These are phyloP conservation scores for Leptodactylus fallax DNA, from an alignment of 2,797 vertebrate species.

Conservation along the genomic window DNA sequence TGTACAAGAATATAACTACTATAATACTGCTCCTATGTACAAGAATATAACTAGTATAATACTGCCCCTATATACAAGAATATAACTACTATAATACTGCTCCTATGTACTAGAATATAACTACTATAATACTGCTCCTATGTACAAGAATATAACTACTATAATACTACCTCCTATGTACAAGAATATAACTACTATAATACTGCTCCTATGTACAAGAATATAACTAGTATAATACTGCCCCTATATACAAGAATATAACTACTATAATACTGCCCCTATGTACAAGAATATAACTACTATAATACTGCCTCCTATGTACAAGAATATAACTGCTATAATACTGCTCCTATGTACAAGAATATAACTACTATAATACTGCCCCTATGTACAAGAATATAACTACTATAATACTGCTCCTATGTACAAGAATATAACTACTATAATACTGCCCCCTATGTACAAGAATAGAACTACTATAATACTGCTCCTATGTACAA, in stretches of 20 bases:
- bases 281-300: constrained; percentile 28
- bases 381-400: constrained; percentile 3
- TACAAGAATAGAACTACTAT: constrained; percentile 23
- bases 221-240: neutral
- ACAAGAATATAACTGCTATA: constrained; percentile 26
- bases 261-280: too few relatives aligned
- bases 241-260: too few relatives aligned
- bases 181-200: neutral
- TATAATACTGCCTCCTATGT: constrained; percentile 1
- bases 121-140: too few relatives aligned
- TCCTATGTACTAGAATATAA: too few relatives aligned
- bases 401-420: constrained; percentile 16
- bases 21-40: neutral
- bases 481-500: neutral
- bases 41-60: constrained; percentile 11
- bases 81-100: too few relatives aligned
- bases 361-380: constrained; percentile 27
- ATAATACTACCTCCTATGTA: neutral
- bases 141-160: too few relatives aligned
- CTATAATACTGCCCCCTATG: constrained; percentile 2
- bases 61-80: neutral
- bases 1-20: constrained; percentile 7
- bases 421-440: constrained; percentile 21
- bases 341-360: neutral
- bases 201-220: neutral